Percentiles rank a stretch among this genome's conserved stretches.
Conservation (phyloP, 2,888 invertebrate species). For the Sylvicola cinctus region DNA sequence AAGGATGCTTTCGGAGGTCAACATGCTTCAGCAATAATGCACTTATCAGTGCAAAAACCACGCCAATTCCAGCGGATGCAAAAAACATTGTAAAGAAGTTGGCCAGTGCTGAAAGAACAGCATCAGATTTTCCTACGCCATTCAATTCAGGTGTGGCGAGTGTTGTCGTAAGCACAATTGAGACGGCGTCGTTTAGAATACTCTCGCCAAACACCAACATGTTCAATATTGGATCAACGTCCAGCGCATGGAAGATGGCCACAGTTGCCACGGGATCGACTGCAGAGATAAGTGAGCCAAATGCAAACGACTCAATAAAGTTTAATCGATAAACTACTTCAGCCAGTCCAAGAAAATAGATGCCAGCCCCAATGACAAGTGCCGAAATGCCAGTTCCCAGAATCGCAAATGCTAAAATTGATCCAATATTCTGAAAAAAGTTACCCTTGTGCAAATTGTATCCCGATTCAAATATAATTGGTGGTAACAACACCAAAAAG, state of each 20-base stretch:
- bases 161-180: constrained; percentile 90
- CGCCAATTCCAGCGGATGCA: constrained; percentile 93
- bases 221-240: constrained; percentile 92
- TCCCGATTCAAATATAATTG: constrained; percentile 98
- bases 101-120: constrained; percentile 70
- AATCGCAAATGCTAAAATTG: constrained; percentile 93
- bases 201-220: constrained; percentile 93
- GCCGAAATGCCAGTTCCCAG: constrained; percentile 95
- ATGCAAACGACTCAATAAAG: constrained; percentile 95
- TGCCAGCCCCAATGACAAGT: constrained; percentile 86
- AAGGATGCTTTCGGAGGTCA: constrained; percentile 91
- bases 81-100: constrained; percentile 95
- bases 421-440: constrained; percentile 95
- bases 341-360: constrained; percentile 83
- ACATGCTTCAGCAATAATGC: constrained; percentile 86
- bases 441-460: constrained; percentile 97
- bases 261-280: constrained; percentile 98
- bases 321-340: constrained; percentile 78
- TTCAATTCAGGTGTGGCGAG: constrained; percentile 38
- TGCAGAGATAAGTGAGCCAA: constrained; percentile 93
- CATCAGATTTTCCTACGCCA: constrained; percentile 52
- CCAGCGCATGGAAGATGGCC: constrained; percentile 93
- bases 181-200: constrained; percentile 86
- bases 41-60: constrained; percentile 81
- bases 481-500: constrained; percentile 87